Conservation (phyloP, 2,113 vertebrate species). For the Ahaetulla prasina region DNA sequence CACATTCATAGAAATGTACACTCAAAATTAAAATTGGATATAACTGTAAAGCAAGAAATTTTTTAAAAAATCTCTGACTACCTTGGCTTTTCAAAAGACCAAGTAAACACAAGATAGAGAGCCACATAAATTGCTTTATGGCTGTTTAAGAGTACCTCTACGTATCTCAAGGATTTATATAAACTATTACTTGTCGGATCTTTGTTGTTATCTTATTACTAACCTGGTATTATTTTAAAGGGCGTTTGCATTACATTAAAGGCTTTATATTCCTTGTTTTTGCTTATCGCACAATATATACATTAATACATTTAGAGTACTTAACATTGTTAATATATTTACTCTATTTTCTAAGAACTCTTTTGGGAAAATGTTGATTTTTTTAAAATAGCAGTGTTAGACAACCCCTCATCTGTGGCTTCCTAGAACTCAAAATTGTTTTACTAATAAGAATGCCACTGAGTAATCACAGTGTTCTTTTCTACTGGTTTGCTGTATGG, state of each 20-base stretch:
- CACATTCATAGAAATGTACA: background rate
- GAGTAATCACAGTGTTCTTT: background rate
- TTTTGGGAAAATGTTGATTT: background rate
- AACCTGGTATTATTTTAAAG: constrained; percentile 72
- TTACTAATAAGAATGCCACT: background rate
- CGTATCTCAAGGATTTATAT: constrained; percentile 50
- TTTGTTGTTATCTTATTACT: constrained; percentile 66
- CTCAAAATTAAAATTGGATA: background rate
- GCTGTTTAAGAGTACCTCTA: constrained; percentile 41
- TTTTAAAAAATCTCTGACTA: constrained; percentile 1
- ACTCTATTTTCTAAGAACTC: background rate
- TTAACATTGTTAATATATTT: constrained; percentile 45
- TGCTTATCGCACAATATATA: constrained; percentile 65
- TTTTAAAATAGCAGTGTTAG: background rate
- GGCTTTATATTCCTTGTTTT: constrained; percentile 41
- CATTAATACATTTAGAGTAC: constrained; percentile 66
- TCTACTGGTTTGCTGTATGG: background rate
- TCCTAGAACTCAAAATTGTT: background rate
- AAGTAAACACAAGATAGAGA: constrained; percentile 44
- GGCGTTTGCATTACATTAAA: constrained; percentile 68
- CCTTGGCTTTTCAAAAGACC: constrained; percentile 35
- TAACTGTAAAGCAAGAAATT: background rate
- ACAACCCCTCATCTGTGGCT: background rate
- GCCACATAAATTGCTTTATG: constrained; percentile 48
- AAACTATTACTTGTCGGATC: constrained; percentile 63